Conservation (phyloP, 2,888 invertebrate genomes). For the Rhyacophila evoluta region DNA sequence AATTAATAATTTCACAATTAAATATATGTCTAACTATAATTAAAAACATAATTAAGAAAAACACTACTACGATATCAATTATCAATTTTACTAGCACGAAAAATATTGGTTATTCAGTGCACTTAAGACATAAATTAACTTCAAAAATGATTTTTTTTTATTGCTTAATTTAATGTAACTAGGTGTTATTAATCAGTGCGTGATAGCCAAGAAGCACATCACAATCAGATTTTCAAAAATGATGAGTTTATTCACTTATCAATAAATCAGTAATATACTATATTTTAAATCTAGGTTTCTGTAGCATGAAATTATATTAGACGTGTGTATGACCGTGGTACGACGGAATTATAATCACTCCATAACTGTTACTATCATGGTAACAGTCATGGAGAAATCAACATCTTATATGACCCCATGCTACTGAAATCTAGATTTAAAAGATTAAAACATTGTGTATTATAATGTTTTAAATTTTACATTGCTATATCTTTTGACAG, state of each 20-base stretch:
- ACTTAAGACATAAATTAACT: not conserved
- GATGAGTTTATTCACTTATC: not conserved
- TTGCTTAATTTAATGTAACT: not conserved
- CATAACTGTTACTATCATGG: too few species aligned
- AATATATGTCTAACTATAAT: not conserved
- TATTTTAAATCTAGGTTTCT: not conserved
- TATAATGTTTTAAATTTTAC: too few species aligned
- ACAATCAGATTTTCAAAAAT: not conserved
- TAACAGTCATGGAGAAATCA: too few species aligned
- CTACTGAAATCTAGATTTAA: too few species aligned
- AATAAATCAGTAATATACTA: not conserved
- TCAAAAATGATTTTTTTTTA: not conserved
- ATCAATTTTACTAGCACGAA: too few species aligned
- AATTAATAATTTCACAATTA: not conserved
- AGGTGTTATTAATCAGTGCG: constrained; percentile 29
- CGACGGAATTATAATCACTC: too few species aligned
- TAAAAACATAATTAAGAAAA: not conserved
- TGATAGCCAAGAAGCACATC: constrained; percentile 8
- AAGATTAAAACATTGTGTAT: too few species aligned
- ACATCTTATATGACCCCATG: too few species aligned
- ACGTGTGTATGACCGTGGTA: too few species aligned
- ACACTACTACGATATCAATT: not conserved
- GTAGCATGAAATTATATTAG: not conserved
- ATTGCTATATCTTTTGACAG: too few species aligned
- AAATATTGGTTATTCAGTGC: not conserved